A percentile compares a stretch with the other conserved stretches of the same genome.
phyloP scores from a whole-genome alignment of 1,140 invertebrate species.

The Drosophila azteca region DNA sequence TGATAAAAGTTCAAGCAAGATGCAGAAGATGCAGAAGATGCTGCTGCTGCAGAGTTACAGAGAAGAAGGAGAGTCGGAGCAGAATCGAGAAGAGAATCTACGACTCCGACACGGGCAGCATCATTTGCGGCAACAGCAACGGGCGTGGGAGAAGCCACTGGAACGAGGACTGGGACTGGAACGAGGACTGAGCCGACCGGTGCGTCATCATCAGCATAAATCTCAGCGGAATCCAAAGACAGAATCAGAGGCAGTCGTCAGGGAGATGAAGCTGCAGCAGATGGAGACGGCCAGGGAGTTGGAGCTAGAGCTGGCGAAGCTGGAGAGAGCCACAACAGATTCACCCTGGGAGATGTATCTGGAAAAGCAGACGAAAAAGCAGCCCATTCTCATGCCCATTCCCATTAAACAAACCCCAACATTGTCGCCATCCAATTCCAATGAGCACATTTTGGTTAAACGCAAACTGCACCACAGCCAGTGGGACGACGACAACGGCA shows the following conservation, averaged over 20 bases:
- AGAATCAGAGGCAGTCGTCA: conserved; percentile 1
- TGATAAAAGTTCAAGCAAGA: conserved; percentile 52
- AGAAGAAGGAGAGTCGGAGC: too few species aligned
- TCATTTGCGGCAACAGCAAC: conserved; percentile 56
- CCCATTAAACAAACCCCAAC: conserved; percentile 17
- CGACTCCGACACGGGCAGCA: conserved; percentile 44
- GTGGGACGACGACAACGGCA: conserved; percentile 12
- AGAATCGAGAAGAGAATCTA: conserved; percentile 5
- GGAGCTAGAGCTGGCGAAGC: too few species aligned
- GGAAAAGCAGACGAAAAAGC: conserved; percentile 15
- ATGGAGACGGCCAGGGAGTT: conserved; percentile 7
- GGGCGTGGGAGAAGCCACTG: neutral
- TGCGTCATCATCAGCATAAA: conserved; percentile 70
- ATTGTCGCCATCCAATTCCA: conserved; percentile 17
- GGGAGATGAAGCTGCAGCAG: neutral
- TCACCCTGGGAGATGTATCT: too few species aligned
- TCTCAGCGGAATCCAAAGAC: conserved; percentile 29
- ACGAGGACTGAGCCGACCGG: conserved; percentile 1
- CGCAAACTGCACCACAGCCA: conserved; percentile 34
- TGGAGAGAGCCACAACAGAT: too few species aligned
- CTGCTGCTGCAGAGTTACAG: conserved; percentile 15
- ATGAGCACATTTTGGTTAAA: conserved; percentile 41
- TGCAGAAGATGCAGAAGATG: conserved; percentile 38
- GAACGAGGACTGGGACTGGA: neutral
- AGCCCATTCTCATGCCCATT: conserved; percentile 52